These are phyloP conservation scores for Alfaro cultratus DNA, from an alignment of 2,797 vertebrate species.

Conservation along the genomic window DNA sequence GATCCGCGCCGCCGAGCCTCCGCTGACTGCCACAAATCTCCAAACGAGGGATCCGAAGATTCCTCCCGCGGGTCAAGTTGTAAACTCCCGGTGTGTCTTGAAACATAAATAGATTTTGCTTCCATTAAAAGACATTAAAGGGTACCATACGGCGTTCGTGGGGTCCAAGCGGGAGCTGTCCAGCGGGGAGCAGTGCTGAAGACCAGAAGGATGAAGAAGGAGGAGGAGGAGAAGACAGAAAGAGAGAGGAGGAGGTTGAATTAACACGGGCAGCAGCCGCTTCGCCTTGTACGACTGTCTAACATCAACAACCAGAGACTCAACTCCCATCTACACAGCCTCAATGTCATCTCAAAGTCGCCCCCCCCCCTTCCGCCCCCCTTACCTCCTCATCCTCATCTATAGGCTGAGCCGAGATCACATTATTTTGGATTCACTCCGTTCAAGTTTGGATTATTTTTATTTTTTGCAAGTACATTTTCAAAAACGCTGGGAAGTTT, in stretches of 20 bases:
- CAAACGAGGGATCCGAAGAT: conserved; percentile 80
- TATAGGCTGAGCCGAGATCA: conserved; percentile 59
- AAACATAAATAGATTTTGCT: conserved; percentile 80
- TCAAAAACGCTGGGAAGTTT: neutral
- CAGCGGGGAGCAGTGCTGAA: conserved; percentile 79
- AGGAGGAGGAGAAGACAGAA: conserved; percentile 70
- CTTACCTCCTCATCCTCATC: conserved; percentile 42
- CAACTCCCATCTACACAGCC: conserved; percentile 84
- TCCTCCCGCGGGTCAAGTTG: conserved; percentile 76
- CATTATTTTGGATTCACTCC: conserved; percentile 31
- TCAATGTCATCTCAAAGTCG: conserved; percentile 90
- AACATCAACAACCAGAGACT: conserved; percentile 83
- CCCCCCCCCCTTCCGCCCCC: conserved; percentile 44
- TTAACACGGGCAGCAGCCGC: conserved; percentile 80
- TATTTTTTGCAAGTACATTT: neutral
- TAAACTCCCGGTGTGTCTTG: conserved; percentile 82
- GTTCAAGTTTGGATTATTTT: no score
- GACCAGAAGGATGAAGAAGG: conserved; percentile 69
- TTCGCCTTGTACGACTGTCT: conserved; percentile 82
- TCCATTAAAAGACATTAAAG: conserved; percentile 81
- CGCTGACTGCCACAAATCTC: conserved; percentile 73
- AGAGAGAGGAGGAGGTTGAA: conserved; percentile 73
- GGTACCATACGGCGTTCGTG: conserved; percentile 71
- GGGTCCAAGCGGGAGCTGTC: conserved; percentile 80
- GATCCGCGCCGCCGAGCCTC: conserved; percentile 65